Percentiles rank a stretch among this genome's conserved stretches.
Conservation (phyloP, 2,797 vertebrate species). For the Rhynchotus rufescens region DNA sequence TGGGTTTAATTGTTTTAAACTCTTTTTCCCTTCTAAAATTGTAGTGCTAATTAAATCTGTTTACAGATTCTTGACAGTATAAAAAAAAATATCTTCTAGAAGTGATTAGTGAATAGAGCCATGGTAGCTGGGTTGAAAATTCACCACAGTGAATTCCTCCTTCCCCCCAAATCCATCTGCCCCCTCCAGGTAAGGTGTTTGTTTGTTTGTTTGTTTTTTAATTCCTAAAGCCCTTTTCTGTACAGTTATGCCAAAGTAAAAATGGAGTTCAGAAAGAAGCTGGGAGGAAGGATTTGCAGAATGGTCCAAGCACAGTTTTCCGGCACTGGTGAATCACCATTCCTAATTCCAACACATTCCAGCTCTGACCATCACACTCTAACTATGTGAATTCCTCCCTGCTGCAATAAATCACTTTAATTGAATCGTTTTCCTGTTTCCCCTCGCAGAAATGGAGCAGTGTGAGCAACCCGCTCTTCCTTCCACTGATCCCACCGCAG, state of each 20-base stretch:
- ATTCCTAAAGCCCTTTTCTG: background rate
- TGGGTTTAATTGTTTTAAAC: slow-evolving; percentile 11
- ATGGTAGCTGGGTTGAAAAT: background rate
- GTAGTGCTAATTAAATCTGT: background rate
- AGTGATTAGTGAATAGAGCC: background rate
- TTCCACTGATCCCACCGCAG: slow-evolving; percentile 95
- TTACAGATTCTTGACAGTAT: background rate
- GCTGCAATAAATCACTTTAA: background rate
- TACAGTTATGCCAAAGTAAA: background rate
- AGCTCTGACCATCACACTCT: background rate
- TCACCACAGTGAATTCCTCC: background rate
- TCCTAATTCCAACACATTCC: background rate
- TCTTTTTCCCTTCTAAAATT: slow-evolving; percentile 25
- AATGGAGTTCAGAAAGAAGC: background rate
- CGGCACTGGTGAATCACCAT: background rate
- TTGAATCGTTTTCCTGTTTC: background rate
- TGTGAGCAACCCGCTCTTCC: slow-evolving; percentile 96
- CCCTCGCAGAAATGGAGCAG: slow-evolving; percentile 92
- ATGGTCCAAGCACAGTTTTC: background rate
- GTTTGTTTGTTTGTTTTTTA: background rate
- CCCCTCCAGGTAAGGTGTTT: background rate
- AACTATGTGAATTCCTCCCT: background rate
- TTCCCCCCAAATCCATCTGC: background rate
- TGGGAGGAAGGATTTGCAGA: background rate
- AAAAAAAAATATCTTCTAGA: background rate